Base-by-base conservation (phyloP, 2,797 vertebrate genomes). In the Hemitrygon akajei region DNA sequence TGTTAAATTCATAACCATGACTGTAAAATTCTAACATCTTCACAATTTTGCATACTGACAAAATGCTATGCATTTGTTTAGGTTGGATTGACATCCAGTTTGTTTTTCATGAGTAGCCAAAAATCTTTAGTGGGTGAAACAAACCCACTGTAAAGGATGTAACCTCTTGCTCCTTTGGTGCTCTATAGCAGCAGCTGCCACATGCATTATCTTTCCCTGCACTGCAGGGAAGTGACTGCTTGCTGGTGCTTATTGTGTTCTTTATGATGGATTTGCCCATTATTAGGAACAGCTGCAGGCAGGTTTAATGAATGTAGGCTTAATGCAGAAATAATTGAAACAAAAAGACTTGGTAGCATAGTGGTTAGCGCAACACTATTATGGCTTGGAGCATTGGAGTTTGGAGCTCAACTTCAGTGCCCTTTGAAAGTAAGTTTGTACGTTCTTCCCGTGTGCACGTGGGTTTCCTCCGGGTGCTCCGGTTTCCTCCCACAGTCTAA, bases 261-360 rank as follows among this genome's bases (percentile, higher is more conserved):
- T 56, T 93, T n/a, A 22, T 3, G 30, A 56, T 58, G 47, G 18
- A 93, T 56, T 91, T 73, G 40, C 25, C 10, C 91, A 27, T 75
- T 92, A 75, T 93, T 14, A 93, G 71, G 40, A 27, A 34, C 91
- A 93, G 91, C 91, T 58, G 37, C 73, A 76, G 40, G 30, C 27
- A 76, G 71, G 25, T 56, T 93, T 76, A 58, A 93, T 76, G 7
- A 75, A 75, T 22, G 20, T 66, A 40, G 89, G 4, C 18, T 73
- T 76, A 6, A 69, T 76, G 66, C 69, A 56, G 47, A 87, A 92
- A 40, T 92, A 37, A 27, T 75, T 92, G 63, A 92, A 75, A 25
- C 37, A 56, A 22, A 86, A 86, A 86, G 47, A 47, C 47, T 47
- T 3, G 47, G 47, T 47, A 47, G 47, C 4, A 3, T 3, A 47